phyloP scores from a whole-genome alignment of 2,888 invertebrate species.

The Antheraea yamamai region DNA sequence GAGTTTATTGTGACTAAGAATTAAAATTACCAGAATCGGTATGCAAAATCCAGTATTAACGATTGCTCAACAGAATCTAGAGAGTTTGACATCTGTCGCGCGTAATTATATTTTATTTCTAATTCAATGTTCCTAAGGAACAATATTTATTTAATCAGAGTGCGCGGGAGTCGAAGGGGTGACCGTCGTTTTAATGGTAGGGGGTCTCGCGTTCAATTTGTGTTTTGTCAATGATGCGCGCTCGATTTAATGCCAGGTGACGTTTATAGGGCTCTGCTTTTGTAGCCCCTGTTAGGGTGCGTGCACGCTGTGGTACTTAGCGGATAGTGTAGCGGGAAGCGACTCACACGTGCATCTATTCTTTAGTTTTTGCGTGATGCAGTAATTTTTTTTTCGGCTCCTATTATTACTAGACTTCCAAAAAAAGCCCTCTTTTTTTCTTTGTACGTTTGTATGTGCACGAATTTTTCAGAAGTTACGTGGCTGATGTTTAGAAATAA shows the following conservation, averaged over 20 bases:
- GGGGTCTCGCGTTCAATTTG: slow-evolving; percentile 65
- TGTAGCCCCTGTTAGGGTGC: slow-evolving; percentile 15
- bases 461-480: no score
- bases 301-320: not conserved
- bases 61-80: not conserved
- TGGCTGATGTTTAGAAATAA: no score
- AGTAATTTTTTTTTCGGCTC: no score
- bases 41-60: not conserved
- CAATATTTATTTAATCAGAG: slow-evolving; percentile 55
- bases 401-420: no score
- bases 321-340: not conserved
- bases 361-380: no score
- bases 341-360: not conserved
- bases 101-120: slow-evolving; percentile 15
- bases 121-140: slow-evolving; percentile 32
- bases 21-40: not conserved
- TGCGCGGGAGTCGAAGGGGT: slow-evolving; percentile 34
- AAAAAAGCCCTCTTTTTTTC: no score
- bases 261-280: slow-evolving; percentile 42
- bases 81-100: slow-evolving; percentile 18
- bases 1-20: not conserved
- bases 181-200: slow-evolving; percentile 27
- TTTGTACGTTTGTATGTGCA: no score
- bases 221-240: slow-evolving; percentile 70
- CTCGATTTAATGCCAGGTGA: slow-evolving; percentile 77